These are phyloP conservation scores for Cynodonichthys magdalenae DNA, from an alignment of 2,797 vertebrate species.

Conservation along the genomic window DNA sequence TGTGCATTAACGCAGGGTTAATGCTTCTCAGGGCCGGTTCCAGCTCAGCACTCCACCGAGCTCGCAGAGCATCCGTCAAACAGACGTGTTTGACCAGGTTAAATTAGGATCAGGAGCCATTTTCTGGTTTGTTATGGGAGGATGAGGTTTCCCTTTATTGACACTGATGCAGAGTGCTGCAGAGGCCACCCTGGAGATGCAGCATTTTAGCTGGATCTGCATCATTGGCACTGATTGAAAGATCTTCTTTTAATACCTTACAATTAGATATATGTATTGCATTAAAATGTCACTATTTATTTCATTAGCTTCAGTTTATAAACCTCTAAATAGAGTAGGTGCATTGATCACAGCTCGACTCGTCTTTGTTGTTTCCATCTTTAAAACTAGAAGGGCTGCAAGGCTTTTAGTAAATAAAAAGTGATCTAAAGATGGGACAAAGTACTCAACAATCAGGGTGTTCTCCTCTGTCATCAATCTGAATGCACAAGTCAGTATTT, in stretches of 20 bases:
- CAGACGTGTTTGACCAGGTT: slow-evolving; percentile 34
- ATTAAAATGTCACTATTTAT: background rate
- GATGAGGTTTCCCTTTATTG: slow-evolving; percentile 33
- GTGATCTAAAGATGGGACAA: slow-evolving; percentile 33
- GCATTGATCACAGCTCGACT: slow-evolving; percentile 55
- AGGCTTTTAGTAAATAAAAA: slow-evolving; percentile 23
- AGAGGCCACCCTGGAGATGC: slow-evolving; percentile 42
- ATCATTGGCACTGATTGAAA: slow-evolving; percentile 5
- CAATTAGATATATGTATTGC: background rate
- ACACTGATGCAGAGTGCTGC: slow-evolving; percentile 47
- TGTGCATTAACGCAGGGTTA: slow-evolving; percentile 24
- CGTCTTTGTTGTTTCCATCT: slow-evolving; percentile 36
- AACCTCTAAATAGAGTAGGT: slow-evolving; percentile 48
- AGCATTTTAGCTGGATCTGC: slow-evolving; percentile 12
- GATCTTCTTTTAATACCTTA: background rate
- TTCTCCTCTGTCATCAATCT: slow-evolving; percentile 45
- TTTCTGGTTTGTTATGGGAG: slow-evolving; percentile 32
- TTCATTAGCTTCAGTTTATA: slow-evolving; percentile 42
- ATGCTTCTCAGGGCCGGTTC: slow-evolving; percentile 21
- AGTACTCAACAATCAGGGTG: slow-evolving; percentile 30
- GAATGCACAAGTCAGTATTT: slow-evolving; percentile 46
- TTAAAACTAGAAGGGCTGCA: slow-evolving; percentile 43
- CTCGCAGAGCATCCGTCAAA: slow-evolving; percentile 38
- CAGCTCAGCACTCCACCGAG: slow-evolving; percentile 28
- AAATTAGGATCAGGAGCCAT: slow-evolving; percentile 43